These are phyloP conservation scores for Otis tarda DNA, from an alignment of 2,113 vertebrate genomes.

Conservation along the genomic window DNA sequence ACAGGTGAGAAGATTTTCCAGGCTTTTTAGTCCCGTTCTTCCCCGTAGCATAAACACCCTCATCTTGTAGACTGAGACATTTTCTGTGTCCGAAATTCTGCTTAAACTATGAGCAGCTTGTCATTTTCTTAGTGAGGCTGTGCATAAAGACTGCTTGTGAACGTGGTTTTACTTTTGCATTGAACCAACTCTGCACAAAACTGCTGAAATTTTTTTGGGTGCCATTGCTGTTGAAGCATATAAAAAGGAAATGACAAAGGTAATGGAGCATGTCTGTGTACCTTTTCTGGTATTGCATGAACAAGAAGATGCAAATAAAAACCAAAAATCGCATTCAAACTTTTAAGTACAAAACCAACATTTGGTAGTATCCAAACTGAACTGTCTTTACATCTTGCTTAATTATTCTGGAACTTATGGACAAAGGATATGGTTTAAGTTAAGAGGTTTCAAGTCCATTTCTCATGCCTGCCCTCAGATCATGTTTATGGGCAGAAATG, in stretches of 20 bases:
- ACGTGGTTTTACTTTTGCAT: background rate
- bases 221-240: accelerated
- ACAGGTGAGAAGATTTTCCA: background rate
- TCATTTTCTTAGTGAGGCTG: background rate
- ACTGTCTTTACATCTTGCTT: background rate
- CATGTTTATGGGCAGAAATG: background rate
- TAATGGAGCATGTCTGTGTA: background rate
- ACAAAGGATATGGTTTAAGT: background rate
- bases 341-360: background rate
- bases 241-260: background rate
- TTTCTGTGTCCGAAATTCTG: background rate
- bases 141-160: background rate
- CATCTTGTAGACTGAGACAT: background rate
- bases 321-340: background rate
- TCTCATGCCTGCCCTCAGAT: background rate
- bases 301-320: background rate
- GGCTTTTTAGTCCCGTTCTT: background rate
- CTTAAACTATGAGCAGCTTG: background rate
- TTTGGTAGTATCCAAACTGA: background rate
- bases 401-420: background rate
- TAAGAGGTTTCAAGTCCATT: background rate
- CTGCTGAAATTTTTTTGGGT: background rate
- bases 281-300: background rate
- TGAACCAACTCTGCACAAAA: background rate
- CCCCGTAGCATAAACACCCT: background rate